Percentiles rank a stretch among this genome's conserved stretches.
Evolutionary conservation across 1,140 invertebrate genomes (phyloP).

Genomic region (Cylas formicarius): DNA sequence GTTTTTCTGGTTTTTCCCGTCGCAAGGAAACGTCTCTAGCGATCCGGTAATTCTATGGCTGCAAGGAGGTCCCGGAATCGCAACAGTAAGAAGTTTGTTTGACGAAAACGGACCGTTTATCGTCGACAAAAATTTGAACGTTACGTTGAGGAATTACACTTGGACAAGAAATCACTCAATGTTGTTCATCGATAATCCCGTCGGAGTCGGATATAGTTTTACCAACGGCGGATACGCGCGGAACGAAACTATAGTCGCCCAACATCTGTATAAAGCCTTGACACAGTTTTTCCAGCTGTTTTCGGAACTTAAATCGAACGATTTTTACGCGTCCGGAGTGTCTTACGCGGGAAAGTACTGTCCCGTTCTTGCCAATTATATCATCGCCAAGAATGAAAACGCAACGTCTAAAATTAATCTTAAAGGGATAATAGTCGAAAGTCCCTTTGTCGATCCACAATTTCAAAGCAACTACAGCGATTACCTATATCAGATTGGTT

Average conservation of each 20-base stretch:
- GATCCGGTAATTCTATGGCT: constrained; percentile 67
- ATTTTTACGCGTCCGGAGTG: constrained; percentile 72
- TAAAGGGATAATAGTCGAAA: constrained; percentile 72
- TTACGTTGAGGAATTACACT: constrained; percentile 52
- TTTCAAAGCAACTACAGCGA: constrained; percentile 63
- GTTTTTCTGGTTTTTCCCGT: constrained; percentile 73
- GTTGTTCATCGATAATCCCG: constrained; percentile 80
- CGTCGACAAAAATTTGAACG: constrained; percentile 38
- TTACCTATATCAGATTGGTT: constrained; percentile 67
- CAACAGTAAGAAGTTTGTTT: constrained; percentile 65
- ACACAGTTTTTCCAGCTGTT: constrained; percentile 68
- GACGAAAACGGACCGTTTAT: constrained; percentile 58
- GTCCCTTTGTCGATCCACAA: constrained; percentile 72
- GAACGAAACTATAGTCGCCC: constrained; percentile 58
- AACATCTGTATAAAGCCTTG: constrained; percentile 56
- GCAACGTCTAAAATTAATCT: constrained; percentile 57
- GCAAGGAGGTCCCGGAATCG: constrained; percentile 65
- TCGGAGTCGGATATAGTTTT: constrained; percentile 71
- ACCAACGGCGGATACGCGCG: constrained; percentile 58
- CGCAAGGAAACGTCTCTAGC: constrained; percentile 42
- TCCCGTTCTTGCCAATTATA: constrained; percentile 65
- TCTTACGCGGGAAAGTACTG: constrained; percentile 81
- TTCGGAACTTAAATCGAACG: constrained; percentile 56
- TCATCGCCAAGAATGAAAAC: constrained; percentile 57
- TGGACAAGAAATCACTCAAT: constrained; percentile 53